A percentile compares a stretch with the other conserved stretches of the same genome.
Conservation (phyloP, 2,888 invertebrate genomes). For the Schizaphis graminum region DNA sequence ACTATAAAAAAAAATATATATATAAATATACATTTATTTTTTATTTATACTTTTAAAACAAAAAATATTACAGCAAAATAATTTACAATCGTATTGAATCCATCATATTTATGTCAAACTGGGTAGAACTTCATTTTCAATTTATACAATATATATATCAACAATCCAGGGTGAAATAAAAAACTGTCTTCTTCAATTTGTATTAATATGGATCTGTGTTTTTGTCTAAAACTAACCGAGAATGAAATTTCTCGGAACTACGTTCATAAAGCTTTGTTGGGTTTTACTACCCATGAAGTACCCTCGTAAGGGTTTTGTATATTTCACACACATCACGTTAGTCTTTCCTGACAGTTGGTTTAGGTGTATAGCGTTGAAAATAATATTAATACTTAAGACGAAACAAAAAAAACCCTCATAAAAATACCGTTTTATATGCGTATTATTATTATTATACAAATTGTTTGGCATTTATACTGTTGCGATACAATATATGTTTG, state of each 20-base stretch:
- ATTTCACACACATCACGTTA: slow-evolving; percentile 48
- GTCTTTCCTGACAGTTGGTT: slow-evolving; percentile 40
- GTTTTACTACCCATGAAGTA: slow-evolving; percentile 44
- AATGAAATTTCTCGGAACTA: slow-evolving; percentile 27
- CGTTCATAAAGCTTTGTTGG: slow-evolving; percentile 30
- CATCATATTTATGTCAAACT: neutral
- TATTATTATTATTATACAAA: neutral
- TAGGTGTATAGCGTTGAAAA: neutral
- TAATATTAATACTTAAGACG: neutral
- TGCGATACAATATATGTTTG: neutral
- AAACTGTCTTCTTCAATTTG: slow-evolving; percentile 45
- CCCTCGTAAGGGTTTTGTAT: slow-evolving; percentile 25
- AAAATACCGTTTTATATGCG: neutral
- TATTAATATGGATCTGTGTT: neutral
- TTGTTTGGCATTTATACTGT: neutral
- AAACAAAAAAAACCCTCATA: neutral
- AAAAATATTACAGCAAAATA: neutral
- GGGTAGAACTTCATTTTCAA: neutral
- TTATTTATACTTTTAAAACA: neutral
- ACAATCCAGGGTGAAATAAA: neutral
- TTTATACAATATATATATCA: neutral
- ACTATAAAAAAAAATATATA: neutral
- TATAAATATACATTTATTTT: neutral
- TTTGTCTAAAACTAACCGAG: slow-evolving; percentile 37
- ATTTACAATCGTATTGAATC: neutral